Conservation (phyloP, 2,113 vertebrate genomes). For the Lasiurus cinereus region DNA sequence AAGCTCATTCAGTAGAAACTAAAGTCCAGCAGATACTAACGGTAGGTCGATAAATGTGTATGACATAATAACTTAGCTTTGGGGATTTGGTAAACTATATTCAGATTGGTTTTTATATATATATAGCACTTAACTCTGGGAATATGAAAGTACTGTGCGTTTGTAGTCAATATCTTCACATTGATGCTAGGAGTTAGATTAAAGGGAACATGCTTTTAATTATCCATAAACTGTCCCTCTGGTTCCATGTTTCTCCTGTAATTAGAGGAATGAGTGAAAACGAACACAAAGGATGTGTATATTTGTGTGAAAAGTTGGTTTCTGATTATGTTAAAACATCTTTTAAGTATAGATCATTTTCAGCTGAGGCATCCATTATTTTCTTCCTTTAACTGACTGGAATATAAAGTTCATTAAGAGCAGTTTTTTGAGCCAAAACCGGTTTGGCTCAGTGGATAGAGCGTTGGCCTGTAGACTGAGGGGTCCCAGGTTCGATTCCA, state of each 20-base stretch:
- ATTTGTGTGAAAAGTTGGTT: not conserved
- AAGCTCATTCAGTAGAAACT: conserved; percentile 74
- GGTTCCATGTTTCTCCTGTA: not conserved
- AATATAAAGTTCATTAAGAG: not conserved
- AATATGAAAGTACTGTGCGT: not conserved
- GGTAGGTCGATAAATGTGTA: conserved; percentile 78
- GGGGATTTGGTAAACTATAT: not conserved
- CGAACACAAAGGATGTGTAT: not conserved
- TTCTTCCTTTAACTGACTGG: not conserved
- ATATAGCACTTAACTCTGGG: not conserved
- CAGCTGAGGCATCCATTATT: not conserved
- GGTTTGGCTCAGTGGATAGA: no score
- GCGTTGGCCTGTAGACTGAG: no score
- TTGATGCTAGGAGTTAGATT: not conserved
- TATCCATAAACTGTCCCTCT: not conserved
- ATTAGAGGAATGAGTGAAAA: not conserved
- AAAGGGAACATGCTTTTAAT: not conserved
- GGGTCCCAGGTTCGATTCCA: no score
- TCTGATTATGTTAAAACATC: not conserved
- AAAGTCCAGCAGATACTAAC: conserved; percentile 83
- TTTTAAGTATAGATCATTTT: not conserved
- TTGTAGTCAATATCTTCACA: not conserved
- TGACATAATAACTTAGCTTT: not conserved
- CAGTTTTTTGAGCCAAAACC: not conserved
- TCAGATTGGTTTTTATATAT: not conserved